Percentiles rank a stretch among this genome's conserved stretches.
These are phyloP conservation scores for Bambusicola thoracicus DNA, from an alignment of 2,113 vertebrate genomes.

Conservation along the genomic window DNA sequence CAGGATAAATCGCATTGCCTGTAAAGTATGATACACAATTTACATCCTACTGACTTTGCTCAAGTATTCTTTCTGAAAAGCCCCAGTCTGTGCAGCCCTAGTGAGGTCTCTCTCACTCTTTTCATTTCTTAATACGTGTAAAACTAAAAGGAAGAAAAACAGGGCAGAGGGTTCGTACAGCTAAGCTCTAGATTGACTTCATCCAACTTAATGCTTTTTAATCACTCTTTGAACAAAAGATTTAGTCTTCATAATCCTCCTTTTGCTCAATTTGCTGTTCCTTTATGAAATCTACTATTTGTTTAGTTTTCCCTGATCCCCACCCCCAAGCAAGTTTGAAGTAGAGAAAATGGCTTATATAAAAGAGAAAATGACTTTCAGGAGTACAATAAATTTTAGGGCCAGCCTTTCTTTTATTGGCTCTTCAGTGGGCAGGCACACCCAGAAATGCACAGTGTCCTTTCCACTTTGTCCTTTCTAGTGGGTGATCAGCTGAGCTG, in stretches of 20 bases:
- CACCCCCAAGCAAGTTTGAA: not conserved
- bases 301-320: conserved; percentile 46
- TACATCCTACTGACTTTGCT: not conserved
- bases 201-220: conserved; percentile 79
- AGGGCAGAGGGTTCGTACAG: conserved; percentile 53
- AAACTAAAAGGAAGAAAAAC: conserved; percentile 51
- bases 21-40: not conserved
- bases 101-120: conserved; percentile 34
- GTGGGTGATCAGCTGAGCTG: not conserved
- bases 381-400: not conserved
- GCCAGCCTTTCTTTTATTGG: not conserved
- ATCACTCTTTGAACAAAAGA: conserved; percentile 83
- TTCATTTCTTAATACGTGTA: conserved; percentile 22
- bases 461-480: not conserved
- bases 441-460: not conserved
- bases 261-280: conserved; percentile 73
- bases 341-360: conserved; percentile 24
- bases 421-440: not conserved
- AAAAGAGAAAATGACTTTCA: conserved; percentile 50
- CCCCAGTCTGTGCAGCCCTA: not conserved
- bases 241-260: conserved; percentile 77
- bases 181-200: conserved; percentile 75
- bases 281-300: conserved; percentile 67
- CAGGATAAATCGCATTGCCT: not conserved
- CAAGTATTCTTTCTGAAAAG: not conserved